phyloP scores from a whole-genome alignment of 2,113 vertebrate genomes.

The Sclerurus mexicanus region DNA sequence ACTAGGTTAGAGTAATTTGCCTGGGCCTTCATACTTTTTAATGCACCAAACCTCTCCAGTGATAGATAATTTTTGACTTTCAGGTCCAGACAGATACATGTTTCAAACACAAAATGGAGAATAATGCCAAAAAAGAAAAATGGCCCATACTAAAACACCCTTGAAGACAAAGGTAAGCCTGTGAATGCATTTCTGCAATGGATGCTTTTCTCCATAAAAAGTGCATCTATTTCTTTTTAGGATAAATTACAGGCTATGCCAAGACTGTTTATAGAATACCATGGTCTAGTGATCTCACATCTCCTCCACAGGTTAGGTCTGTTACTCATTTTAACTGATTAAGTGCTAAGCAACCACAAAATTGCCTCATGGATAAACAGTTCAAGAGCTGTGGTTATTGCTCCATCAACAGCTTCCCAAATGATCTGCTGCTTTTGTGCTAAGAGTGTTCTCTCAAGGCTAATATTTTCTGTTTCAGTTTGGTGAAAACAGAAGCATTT shows the following conservation, averaged over 20 bases:
- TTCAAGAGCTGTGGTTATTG: neutral
- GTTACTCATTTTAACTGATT: conserved; percentile 21
- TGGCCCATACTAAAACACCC: neutral
- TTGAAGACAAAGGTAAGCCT: neutral
- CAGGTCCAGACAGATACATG: neutral
- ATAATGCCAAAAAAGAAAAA: neutral
- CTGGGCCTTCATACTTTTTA: neutral
- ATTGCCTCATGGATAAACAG: neutral
- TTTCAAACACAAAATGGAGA: neutral
- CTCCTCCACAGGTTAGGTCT: neutral
- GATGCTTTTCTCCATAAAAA: neutral
- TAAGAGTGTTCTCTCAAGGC: neutral
- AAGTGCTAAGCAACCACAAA: conserved; percentile 19
- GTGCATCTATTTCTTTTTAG: neutral
- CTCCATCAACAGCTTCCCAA: neutral
- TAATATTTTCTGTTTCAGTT: neutral
- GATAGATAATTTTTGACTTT: neutral
- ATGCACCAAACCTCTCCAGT: neutral
- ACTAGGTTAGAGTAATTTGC: neutral
- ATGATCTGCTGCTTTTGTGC: neutral
- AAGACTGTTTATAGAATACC: neutral
- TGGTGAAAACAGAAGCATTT: neutral
- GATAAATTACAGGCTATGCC: neutral
- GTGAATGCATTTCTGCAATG: neutral
- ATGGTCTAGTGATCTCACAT: neutral